Conservation (phyloP, 1,140 invertebrate species). For the Protaetia brevitarsis region DNA sequence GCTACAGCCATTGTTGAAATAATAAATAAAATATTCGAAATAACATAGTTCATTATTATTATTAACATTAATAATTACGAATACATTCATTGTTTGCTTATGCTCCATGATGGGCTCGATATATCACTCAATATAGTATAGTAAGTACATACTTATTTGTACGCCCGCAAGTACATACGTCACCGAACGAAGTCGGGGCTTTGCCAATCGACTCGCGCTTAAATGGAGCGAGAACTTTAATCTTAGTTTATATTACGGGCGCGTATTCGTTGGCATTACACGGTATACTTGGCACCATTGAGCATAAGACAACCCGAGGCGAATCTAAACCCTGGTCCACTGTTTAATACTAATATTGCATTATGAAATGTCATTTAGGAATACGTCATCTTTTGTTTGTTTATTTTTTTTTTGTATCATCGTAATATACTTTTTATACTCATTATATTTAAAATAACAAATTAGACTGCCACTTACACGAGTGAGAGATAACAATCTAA, state of each 20-base stretch:
- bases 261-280: not conserved
- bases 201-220: not conserved
- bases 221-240: no score
- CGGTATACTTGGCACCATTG: not conserved
- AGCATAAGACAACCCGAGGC: conserved; percentile 23
- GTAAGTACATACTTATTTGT: conserved; percentile 21
- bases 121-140: conserved; percentile 9
- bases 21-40: conserved; percentile 47
- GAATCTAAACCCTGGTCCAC: conserved; percentile 42
- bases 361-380: conserved; percentile 33
- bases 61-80: conserved; percentile 42
- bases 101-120: not conserved
- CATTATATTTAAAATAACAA: not conserved
- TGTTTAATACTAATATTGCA: conserved; percentile 40
- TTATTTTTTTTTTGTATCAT: not conserved
- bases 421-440: not conserved
- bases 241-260: not conserved
- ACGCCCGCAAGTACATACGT: no score
- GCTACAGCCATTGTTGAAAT: conserved; percentile 45
- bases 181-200: not conserved
- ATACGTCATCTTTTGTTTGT: conserved; percentile 20
- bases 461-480: not conserved
- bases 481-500: not conserved
- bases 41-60: conserved; percentile 36
- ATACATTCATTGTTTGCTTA: conserved; percentile 31